Evolutionary conservation across 2,797 vertebrate species (phyloP).

Genomic region (Salarias fasciatus): DNA sequence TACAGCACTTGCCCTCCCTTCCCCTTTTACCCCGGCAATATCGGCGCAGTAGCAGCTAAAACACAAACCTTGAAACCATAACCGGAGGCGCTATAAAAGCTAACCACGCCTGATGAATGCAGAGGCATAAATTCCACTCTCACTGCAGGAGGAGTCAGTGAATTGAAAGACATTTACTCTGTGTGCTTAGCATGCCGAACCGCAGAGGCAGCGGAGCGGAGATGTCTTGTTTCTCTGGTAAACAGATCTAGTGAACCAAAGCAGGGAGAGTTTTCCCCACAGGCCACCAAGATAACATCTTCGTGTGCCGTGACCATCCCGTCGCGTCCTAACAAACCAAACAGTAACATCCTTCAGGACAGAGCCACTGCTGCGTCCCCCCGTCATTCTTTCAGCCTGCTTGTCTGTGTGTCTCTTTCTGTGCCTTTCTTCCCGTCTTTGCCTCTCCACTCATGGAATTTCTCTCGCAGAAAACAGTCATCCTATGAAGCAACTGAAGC

Average conservation of each 20-base stretch:
- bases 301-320: conserved; percentile 57
- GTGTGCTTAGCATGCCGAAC: conserved; percentile 65
- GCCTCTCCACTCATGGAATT: too few species aligned
- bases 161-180: conserved; percentile 62
- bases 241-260: conserved; percentile 74
- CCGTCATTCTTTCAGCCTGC: conserved; percentile 7
- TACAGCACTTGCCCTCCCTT: conserved; percentile 13
- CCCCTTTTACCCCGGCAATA: conserved; percentile 34
- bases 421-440: too few species aligned
- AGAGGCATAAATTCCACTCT: conserved; percentile 68
- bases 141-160: conserved; percentile 50
- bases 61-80: conserved; percentile 64
- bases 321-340: conserved; percentile 60
- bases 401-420: conserved; percentile 1
- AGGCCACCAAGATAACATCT: conserved; percentile 66
- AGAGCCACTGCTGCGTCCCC: conserved; percentile 26
- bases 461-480: too few species aligned
- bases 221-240: conserved; percentile 71
- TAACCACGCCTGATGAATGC: conserved; percentile 71
- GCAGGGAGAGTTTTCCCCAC: conserved; percentile 58
- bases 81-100: conserved; percentile 63
- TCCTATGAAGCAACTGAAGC: too few species aligned
- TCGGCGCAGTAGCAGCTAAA: conserved; percentile 44
- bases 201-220: conserved; percentile 61
- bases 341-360: conserved; percentile 61